Percentiles rank a stretch among this genome's conserved stretches.
phyloP scores from a whole-genome alignment of 1,140 invertebrate species.

The Zeugodacus cucurbitae region DNA sequence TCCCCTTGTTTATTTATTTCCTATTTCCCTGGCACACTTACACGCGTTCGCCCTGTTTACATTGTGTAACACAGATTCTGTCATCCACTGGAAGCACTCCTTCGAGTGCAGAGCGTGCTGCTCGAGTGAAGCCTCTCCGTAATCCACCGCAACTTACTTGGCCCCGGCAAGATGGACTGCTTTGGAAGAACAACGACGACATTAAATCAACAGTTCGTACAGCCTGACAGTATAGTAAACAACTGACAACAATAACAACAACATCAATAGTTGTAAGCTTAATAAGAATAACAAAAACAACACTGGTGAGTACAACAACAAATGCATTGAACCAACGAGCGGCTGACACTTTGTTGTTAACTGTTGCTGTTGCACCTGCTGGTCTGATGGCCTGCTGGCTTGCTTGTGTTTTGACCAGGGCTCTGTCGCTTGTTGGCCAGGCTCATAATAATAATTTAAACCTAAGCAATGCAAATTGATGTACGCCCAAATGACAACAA shows the following conservation, averaged over 20 bases:
- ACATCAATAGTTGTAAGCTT: neutral
- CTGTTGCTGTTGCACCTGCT: neutral
- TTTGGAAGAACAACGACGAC: neutral
- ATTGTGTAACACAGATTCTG: constrained; percentile 9
- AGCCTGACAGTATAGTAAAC: constrained; percentile 12
- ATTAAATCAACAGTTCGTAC: constrained; percentile 28
- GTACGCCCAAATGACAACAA: constrained; percentile 35
- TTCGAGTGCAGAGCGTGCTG: neutral
- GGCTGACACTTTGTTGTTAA: neutral
- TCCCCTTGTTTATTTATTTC: neutral
- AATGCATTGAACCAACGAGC: neutral
- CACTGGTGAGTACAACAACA: neutral
- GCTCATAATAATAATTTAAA: constrained; percentile 38
- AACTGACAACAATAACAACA: neutral
- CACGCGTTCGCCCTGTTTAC: neutral
- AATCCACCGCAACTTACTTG: constrained; percentile 20
- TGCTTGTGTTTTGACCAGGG: neutral
- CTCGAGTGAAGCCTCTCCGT: neutral
- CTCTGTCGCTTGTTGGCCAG: neutral
- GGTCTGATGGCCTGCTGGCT: neutral
- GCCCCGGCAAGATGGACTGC: neutral
- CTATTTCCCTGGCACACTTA: neutral
- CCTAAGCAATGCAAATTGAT: constrained; percentile 39
- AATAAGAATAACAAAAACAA: neutral
- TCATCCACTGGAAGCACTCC: neutral